Base-by-base conservation (phyloP, 2,113 vertebrate species). In the Coracopsis vasa region DNA sequence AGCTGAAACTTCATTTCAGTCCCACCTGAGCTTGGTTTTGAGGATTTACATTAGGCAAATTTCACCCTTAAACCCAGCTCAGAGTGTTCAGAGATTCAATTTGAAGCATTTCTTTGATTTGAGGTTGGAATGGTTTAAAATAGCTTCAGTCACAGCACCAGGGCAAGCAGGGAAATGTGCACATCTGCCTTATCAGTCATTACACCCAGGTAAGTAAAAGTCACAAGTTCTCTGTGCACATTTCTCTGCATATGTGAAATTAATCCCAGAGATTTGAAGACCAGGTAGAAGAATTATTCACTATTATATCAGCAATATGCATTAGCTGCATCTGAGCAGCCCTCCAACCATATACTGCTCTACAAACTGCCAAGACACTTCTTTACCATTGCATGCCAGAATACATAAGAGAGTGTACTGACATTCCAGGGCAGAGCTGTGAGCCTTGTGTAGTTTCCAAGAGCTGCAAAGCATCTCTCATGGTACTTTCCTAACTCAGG, bases 61-160 rank as follows among this genome's bases (percentile, higher is more conserved):
- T 88, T 95, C 79, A 94, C 79, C 81, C 81, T 90, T 78, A 88
- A 79, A 72, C 82, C 25, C 53, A 65, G 31, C 37, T 85, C 37
- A 58, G 66, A 75, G 28, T 42, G 45, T 77, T 80, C 62, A 39
- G 53, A 86, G 69, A 80, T 90, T 69, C 70, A 80, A 80, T 78
- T 73, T 69, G 64, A 88, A 90, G 66, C 35, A 48, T 56, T 50
- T 77, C 23, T 75, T 93, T 94, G 86, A 67, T 91, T 83, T 81
- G 64, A 86, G 27, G 50, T 56, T 60, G 72, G 71, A 91, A 71
- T 25, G 11, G 39, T 83, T 92, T 88, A 77, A 92, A 84, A 70
- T 51, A 64, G 25, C 65, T 91, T 80, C 27, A 47, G 50, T 39
- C 39, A 14, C 6, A 64, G 24, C 25, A 53, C 5, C 21, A 35